Evolutionary conservation across 2,113 vertebrate species (phyloP).

Genomic region (Apodemus speciosus): DNA sequence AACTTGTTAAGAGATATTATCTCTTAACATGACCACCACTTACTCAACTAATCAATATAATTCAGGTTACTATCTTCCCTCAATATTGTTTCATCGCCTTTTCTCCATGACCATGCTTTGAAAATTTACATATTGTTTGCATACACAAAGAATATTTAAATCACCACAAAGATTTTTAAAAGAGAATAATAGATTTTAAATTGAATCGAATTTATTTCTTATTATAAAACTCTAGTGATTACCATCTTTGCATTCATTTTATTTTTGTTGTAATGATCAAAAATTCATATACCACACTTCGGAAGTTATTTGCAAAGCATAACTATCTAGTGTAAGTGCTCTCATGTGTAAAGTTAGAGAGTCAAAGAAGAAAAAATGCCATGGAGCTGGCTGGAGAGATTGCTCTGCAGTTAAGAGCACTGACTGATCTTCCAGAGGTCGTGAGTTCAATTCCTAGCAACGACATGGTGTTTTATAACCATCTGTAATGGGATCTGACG

Average conservation of each 20-base stretch:
- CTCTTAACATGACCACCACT: not conserved
- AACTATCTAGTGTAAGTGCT: not conserved
- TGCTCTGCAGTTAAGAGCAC: too few relatives aligned
- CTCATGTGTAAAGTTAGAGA: accelerated
- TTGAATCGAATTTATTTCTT: not conserved
- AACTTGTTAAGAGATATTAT: too few relatives aligned
- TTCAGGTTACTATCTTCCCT: accelerated
- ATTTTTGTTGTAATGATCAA: not conserved
- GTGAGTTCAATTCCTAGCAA: too few relatives aligned
- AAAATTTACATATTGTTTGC: not conserved
- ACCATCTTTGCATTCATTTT: not conserved
- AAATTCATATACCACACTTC: not conserved
- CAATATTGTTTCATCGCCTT: not conserved
- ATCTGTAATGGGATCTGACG: too few relatives aligned
- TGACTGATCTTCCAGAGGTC: too few relatives aligned
- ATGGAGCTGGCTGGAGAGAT: too few relatives aligned
- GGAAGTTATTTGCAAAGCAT: not conserved
- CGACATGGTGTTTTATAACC: too few relatives aligned
- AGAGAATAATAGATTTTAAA: not conserved
- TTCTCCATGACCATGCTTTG: not conserved
- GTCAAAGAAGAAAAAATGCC: not conserved
- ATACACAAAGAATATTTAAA: too few relatives aligned
- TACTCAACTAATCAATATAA: not conserved
- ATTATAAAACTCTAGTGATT: not conserved
- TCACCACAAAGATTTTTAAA: not conserved